Percentiles rank a stretch among this genome's conserved stretches.
These are phyloP conservation scores for Agrenia bidenticulata DNA, from an alignment of 2,888 invertebrate species.

Conservation along the genomic window DNA sequence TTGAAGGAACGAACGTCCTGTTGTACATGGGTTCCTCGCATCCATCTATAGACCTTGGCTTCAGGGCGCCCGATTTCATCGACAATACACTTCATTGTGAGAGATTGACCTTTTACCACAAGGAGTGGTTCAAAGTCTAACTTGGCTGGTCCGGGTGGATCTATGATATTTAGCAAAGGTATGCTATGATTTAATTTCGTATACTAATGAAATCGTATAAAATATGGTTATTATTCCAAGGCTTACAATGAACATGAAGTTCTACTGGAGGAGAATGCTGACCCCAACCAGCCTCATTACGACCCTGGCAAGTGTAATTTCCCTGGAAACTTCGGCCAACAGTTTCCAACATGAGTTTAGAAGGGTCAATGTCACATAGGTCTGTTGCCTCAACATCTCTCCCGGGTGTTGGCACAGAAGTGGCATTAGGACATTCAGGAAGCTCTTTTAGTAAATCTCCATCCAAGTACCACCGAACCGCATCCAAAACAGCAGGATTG, in stretches of 20 bases:
- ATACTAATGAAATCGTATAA: constrained; percentile 31
- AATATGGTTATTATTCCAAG: too few relatives aligned
- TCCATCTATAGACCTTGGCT: constrained; percentile 70
- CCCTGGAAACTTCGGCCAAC: constrained; percentile 88
- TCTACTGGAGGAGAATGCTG: constrained; percentile 73
- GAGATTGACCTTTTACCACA: constrained; percentile 78
- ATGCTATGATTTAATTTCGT: too few relatives aligned
- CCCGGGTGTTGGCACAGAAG: constrained; percentile 41
- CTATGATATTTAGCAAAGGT: too few relatives aligned
- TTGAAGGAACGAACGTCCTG: constrained; percentile 73
- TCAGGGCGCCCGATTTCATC: constrained; percentile 78
- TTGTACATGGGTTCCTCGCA: constrained; percentile 72
- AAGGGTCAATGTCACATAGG: constrained; percentile 80
- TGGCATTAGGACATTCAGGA: constrained; percentile 67
- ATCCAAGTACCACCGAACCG: constrained; percentile 85
- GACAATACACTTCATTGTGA: constrained; percentile 81
- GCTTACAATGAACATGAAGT: constrained; percentile 78
- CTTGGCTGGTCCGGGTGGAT: constrained; percentile 81
- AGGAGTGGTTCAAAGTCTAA: constrained; percentile 71
- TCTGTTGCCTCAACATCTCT: constrained; percentile 44
- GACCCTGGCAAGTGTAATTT: constrained; percentile 89
- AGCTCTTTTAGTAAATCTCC: constrained; percentile 79
- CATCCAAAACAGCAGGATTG: constrained; percentile 69
- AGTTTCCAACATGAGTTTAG: constrained; percentile 77
- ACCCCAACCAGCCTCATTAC: constrained; percentile 87